phyloP scores from a whole-genome alignment of 2,113 vertebrate species.

The Leiothrix lutea region DNA sequence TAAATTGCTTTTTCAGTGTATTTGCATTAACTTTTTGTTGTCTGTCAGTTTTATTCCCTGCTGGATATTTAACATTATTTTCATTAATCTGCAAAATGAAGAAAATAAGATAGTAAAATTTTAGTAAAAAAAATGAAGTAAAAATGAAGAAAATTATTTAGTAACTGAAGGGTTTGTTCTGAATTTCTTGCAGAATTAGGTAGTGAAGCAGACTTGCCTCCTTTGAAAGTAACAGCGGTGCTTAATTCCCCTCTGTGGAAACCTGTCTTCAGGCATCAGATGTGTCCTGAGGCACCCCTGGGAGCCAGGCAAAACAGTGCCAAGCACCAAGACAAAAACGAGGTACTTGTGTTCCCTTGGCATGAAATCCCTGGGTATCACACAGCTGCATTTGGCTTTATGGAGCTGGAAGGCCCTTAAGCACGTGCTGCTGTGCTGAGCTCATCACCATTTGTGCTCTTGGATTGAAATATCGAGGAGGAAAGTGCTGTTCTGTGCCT shows the following conservation, averaged over 20 bases:
- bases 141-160: neutral
- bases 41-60: neutral
- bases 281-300: slow-evolving; percentile 64
- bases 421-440: neutral
- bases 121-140: neutral
- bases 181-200: slow-evolving; percentile 76
- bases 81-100: neutral
- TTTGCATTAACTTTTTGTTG: neutral
- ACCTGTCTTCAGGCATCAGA: slow-evolving; percentile 88
- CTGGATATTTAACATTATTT: neutral
- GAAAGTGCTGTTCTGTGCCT: neutral
- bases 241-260: slow-evolving; percentile 92
- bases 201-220: slow-evolving; percentile 78
- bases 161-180: neutral
- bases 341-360: slow-evolving; percentile 57
- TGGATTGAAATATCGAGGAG: neutral
- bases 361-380: neutral
- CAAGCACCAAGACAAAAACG: slow-evolving; percentile 16
- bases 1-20: neutral
- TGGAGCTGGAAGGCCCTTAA: neutral
- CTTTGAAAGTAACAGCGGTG: slow-evolving; percentile 83
- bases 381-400: neutral
- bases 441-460: neutral
- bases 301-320: slow-evolving; percentile 26
- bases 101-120: neutral